phyloP scores from a whole-genome alignment of 92 coral and sea anemone species.

The Montipora capitata region DNA sequence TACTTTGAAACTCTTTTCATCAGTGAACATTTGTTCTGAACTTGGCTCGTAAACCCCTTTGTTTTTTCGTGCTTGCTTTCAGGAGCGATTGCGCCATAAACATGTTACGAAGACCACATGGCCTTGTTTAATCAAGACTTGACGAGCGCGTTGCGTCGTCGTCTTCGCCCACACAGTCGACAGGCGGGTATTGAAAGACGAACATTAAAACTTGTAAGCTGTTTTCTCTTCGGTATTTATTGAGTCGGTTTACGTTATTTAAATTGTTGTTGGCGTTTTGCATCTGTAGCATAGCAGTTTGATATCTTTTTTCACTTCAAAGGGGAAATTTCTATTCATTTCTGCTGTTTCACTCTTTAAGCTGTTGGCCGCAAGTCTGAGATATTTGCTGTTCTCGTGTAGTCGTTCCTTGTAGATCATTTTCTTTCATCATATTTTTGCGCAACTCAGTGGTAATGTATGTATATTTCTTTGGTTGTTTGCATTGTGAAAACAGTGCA shows the following conservation, averaged over 20 bases:
- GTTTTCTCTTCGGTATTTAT: constrained; percentile 7
- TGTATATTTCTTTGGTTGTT: background rate
- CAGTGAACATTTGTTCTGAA: background rate
- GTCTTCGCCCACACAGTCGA: background rate
- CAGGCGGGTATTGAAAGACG: constrained; percentile 11
- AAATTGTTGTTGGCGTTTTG: background rate
- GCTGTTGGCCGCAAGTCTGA: no score
- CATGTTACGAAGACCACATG: background rate
- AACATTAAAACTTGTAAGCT: constrained; percentile 27
- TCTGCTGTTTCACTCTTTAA: no score
- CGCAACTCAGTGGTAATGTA: background rate
- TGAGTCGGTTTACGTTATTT: background rate
- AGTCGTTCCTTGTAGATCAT: background rate
- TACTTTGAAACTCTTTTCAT: background rate
- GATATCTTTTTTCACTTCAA: background rate
- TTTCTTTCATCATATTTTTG: background rate
- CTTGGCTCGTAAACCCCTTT: background rate
- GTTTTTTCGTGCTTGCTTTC: background rate
- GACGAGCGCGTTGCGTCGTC: background rate
- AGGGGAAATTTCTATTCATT: no score
- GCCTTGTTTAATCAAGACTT: background rate
- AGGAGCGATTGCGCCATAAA: background rate
- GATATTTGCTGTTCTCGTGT: background rate
- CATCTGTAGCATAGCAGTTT: background rate
- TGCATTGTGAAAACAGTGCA: background rate